Base-by-base conservation (phyloP, 2,797 vertebrate species). In the Coracias cyanogaster region DNA sequence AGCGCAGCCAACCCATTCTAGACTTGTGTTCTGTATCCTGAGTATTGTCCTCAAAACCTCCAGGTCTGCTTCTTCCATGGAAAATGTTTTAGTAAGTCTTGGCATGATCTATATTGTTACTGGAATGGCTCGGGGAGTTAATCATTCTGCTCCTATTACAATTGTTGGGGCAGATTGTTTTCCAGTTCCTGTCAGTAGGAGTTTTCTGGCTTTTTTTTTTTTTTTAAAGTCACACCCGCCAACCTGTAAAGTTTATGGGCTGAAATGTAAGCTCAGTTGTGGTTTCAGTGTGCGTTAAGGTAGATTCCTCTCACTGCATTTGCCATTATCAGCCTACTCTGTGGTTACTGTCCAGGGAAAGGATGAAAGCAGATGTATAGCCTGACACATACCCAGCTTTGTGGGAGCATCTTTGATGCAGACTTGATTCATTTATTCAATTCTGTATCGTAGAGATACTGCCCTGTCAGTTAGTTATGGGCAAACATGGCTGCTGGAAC, bases 141-240 rank as follows among this genome's bases (percentile, higher is more conserved):
- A 95, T 95, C 65, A 37, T 91, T 90, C 90, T 93, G 90, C 72
- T 92, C 69, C 66, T 66, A 20, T 45, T 83, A 43, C 76, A 74
- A 55, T 92, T 87, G 86, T 92, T 90, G 88, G 80, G 94, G 70
- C 81, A 90, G 77, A 94, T 94, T 95, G 81, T 93, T 96, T 95
- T 93, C 64, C 81, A 93, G 74, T 88, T 96, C 74, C 77, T 92
- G 67, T 86, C 86, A 82, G 91, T 48, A 54, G 70, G 80, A 82
- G 67, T 89, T 95, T 78, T 92, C 43, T 95, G 78, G 25, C 11
- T 4, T 26, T 29, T 22, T 35, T 62, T 76, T 69, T 69, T 31
- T 10, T 79, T 70, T 82, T 52, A 0, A 46, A 77, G 80, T 84
- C 45, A 57, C 77, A 84, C 91, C 91, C 88, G 82, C 64, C 33